Base-by-base conservation (phyloP, 2,113 vertebrate genomes). In the Poecile atricapillus region DNA sequence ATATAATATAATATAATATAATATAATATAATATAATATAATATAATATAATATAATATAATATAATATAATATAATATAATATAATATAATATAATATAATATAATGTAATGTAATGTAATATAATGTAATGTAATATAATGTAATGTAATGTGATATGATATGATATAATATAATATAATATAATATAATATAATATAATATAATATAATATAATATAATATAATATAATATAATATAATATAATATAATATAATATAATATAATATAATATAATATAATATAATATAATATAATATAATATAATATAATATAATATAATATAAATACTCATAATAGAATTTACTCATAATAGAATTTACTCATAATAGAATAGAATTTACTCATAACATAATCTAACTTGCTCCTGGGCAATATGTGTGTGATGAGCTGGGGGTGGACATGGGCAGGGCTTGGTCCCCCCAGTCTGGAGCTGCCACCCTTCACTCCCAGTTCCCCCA, bases 361-460 rank as follows among this genome's bases (percentile, higher is more conserved):
- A 37, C 37, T 37, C 37, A 13, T 12, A 21, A 41, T 39, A 13
- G 19, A 15, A 41, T 5, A 17, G 4, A 13, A 52, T 6, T 39
- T 39, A 11, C 39, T 39, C 39, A 11, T 39, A 39, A 39, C 12
- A 39, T 39, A 43, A 43, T 22, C n/a, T n/a, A 33, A 31, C 30
- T 19, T 27, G 8, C 13, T 56, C 20, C 13, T 15, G 16, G 1
- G 2, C 5, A 10, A 6, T 0, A 1, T 20, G 15, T 55, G 35
- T 30, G 6, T 9, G 2, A 1, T 23, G 9, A 23, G 17, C 4
- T 13, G 46, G 18, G 11, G 49, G 20, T 30, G n/a, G 10, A 2
- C 1, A 3, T 7, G 31, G 16, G 10, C 47, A 4, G 19, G 50
- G 65, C 50, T 44, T 27, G 20, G 22, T 64, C 8, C 15, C 8